Evolutionary conservation across 2,888 invertebrate genomes (phyloP), one percentile per base, ranked within the genome.

Genomic region (Agrotis puta): DNA sequence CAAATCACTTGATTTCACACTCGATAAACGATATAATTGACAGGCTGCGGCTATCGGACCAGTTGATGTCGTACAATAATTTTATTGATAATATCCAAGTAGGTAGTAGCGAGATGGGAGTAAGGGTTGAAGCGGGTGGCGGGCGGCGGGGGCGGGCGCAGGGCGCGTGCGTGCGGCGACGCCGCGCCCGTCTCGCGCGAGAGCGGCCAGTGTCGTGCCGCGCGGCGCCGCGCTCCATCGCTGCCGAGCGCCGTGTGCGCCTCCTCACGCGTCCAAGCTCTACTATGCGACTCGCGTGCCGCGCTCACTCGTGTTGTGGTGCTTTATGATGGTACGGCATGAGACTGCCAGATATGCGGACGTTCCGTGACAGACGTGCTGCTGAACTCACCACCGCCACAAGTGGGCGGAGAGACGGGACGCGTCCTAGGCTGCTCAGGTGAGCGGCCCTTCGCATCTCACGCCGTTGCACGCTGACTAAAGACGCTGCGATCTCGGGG

Each of bases 71-170:
- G 92, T 93, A 93, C 92, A 94, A 94, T 95, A 94, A 94, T 94
- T 95, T 94, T 95, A 95, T 95, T 95, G 95, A 95, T 95, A 95
- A 95, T 95, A 95, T 95, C 93, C 92, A 92, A 93, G 93, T 92
- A 92, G 92, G 91, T 91, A 92, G 93, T 92, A 92, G 91, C 89
- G 94, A 94, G 94, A 94, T 94, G 94, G 91, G 92, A 93, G 92
- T 91, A 90, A 89, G 91, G 92, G 89, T 87, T 86, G 85, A 70
- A 74, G 68, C 74, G 85, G 74, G 87, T 79, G 88, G 77, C 80
- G 79, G 73, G 76, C 54, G 83, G 75, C 78, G 81, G 79, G 79
- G 85, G 75, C 80, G 82, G 81, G 87, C 84, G 85, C 87, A 90
- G 79, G 82, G 84, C 92, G 94, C 93, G 90, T 92, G 94, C 94